Base-by-base conservation (phyloP, 1,140 invertebrate species). In the Hyles euphorbiae region DNA sequence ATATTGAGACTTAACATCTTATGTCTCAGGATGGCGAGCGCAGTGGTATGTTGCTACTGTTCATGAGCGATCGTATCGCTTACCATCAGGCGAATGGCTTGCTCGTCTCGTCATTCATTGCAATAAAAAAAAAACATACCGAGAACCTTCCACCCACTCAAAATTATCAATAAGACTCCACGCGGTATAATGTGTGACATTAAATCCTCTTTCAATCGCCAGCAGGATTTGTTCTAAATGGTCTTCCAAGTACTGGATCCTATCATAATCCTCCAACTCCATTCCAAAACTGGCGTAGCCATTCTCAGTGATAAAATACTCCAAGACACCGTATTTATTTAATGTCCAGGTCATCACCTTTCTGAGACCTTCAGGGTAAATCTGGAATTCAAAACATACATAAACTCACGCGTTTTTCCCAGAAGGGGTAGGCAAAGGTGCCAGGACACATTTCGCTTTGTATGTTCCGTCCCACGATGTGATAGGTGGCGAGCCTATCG, bases 141-240 rank as follows among this genome's bases (percentile, higher is more conserved):
- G 0, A 22, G 0, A 22, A 22, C 36, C 36, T 50, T 54, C 34
- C 32, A 45, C 49, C 91, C 91, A 93, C 75, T 93, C 92, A 67
- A 93, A 92, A 69, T 92, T 93, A 70, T 94, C 93, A 74, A 93
- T 83, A 7, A 94, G 68, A 7, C 90, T 91, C 93, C 92, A 94
- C 3, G 86, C 86, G 8, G 90, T 90, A 68, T 93, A 94, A 0
- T 86, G 91, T 7, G 61, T 69, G 1, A 88, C 72, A 48, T 79
- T 80, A 3, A 78, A 67, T 66, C 71, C 53, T 33, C 59, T 51
- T 46, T 59, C 52, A 33, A 64, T 60, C 3, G 62, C 43, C 8
- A 53, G 40, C 2, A 56, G 48, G 5, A 63, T 12, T 59, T 76
- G 73, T 60, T 78, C 60, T 52, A 88, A 69, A 60, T 87, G 72